Evolutionary conservation across 2,888 invertebrate genomes (phyloP).

Genomic region (Leptopilina drosophilae): DNA sequence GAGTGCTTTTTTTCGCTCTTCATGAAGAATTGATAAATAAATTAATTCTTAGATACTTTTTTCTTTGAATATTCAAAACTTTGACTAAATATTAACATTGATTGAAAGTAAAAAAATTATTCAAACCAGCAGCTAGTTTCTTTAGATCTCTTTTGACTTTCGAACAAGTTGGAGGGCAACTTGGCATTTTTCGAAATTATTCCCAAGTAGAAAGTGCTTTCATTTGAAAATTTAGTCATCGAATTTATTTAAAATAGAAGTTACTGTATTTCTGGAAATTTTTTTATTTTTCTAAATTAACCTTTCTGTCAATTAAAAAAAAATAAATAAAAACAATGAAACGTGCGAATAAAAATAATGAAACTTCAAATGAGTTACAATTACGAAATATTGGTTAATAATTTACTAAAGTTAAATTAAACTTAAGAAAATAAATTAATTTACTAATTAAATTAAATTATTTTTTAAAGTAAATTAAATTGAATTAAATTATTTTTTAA

Average conservation of each 20-base stretch:
- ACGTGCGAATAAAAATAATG: not conserved
- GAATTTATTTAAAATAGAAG: not conserved
- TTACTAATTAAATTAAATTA: too few relatives aligned
- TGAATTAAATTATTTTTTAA: too few relatives aligned
- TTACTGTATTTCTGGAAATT: not conserved
- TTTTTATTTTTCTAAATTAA: not conserved
- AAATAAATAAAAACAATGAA: conserved; percentile 18
- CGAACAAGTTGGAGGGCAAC: conserved; percentile 5
- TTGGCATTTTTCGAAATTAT: conserved; percentile 18
- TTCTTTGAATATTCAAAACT: not conserved
- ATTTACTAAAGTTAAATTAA: too few relatives aligned
- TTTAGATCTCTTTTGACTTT: conserved; percentile 11
- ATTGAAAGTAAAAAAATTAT: not conserved
- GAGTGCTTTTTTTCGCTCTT: conserved; percentile 5
- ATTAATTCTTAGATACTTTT: not conserved
- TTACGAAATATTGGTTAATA: not conserved
- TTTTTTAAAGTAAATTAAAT: too few relatives aligned
- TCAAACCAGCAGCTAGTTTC: not conserved
- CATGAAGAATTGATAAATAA: not conserved
- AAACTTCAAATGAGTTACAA: conserved; percentile 1
- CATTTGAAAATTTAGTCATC: not conserved
- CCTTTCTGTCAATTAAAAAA: conserved; percentile 7
- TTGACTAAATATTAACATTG: not conserved
- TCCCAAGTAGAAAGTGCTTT: not conserved
- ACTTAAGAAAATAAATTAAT: too few relatives aligned